A percentile compares a stretch with the other conserved stretches of the same genome.
These are phyloP conservation scores for Pseudopipra pipra DNA, from an alignment of 2,113 vertebrate genomes.

Conservation along the genomic window DNA sequence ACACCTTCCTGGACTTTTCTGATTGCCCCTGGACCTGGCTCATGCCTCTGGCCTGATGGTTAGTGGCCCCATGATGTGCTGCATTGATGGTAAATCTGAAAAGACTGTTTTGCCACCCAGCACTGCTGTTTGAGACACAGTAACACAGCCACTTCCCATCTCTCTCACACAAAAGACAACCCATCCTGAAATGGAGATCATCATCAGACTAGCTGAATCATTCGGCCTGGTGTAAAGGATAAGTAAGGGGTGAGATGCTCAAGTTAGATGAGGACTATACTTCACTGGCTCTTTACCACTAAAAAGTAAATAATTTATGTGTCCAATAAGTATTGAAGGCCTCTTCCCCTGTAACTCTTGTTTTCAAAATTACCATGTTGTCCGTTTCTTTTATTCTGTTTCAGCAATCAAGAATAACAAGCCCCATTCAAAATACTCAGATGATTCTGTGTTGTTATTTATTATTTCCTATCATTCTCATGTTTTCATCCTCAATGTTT, in stretches of 20 bases:
- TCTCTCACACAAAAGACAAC: neutral
- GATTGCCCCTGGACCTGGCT: neutral
- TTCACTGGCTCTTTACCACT: neutral
- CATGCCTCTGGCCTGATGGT: neutral
- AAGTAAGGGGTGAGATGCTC: neutral
- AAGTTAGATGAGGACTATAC: neutral
- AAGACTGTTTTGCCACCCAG: neutral
- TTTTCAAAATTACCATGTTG: neutral
- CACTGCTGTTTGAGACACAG: neutral
- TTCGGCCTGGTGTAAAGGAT: neutral
- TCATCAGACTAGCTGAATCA: neutral
- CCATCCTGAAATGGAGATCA: neutral
- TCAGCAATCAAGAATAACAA: neutral
- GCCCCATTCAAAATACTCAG: neutral
- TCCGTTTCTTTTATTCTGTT: neutral
- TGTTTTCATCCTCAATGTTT: neutral
- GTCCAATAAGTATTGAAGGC: neutral
- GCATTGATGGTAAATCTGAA: neutral
- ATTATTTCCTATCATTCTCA: neutral
- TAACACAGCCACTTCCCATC: neutral
- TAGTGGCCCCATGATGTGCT: rapidly evolving
- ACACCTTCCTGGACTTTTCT: neutral
- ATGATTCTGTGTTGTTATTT: neutral
- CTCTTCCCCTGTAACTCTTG: neutral
- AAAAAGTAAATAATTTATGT: neutral